phyloP scores from a whole-genome alignment of 2,797 vertebrate species.

The Sebastes glaucus region DNA sequence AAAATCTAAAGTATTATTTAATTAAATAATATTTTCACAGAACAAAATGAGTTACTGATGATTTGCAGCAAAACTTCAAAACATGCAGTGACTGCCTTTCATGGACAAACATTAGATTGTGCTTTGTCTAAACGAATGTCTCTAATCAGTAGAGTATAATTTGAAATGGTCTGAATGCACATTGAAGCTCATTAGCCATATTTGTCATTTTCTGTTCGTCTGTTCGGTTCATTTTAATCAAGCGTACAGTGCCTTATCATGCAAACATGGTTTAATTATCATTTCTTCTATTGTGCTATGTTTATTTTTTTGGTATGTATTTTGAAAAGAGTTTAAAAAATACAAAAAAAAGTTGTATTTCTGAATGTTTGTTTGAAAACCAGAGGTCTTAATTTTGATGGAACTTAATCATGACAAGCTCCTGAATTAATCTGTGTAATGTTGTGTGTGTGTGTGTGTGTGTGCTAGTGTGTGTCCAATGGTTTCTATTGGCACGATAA shows the following conservation, averaged over 20 bases:
- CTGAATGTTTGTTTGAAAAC: background rate
- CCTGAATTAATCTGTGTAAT: conserved; percentile 14
- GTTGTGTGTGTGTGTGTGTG: conserved; percentile 21
- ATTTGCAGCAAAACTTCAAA: background rate
- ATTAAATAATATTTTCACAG: no score
- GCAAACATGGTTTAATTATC: background rate
- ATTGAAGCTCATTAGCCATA: background rate
- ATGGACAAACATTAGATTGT: background rate
- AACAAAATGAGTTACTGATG: background rate
- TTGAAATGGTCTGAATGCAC: conserved; percentile 1
- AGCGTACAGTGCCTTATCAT: background rate
- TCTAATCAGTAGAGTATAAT: background rate
- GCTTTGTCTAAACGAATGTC: background rate
- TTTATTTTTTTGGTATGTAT: background rate
- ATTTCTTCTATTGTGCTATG: background rate
- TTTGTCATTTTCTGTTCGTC: background rate
- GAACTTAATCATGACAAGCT: conserved; percentile 13
- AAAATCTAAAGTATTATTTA: background rate
- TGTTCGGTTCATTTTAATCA: conserved; percentile 5
- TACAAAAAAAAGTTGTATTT: background rate
- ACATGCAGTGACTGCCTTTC: background rate
- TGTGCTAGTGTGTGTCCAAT: conserved; percentile 5
- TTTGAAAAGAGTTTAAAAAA: background rate
- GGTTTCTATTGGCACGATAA: conserved; percentile 52
- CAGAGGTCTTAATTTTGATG: background rate